phyloP scores from a whole-genome alignment of 2,888 invertebrate species.

The Dolichopus griseipennis region DNA sequence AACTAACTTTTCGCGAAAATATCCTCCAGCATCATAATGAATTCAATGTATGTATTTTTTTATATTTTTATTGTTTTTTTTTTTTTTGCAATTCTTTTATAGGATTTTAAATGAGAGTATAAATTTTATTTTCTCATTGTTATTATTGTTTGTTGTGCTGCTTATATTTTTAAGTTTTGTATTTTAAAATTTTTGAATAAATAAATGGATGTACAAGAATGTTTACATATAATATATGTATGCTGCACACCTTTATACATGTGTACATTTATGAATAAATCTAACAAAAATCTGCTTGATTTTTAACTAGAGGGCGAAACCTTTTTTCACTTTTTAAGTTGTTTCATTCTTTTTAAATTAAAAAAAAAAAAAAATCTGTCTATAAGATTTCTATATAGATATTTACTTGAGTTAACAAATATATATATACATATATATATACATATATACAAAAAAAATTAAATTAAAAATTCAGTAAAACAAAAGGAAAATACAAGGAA shows the following conservation, averaged over 20 bases:
- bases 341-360: neutral
- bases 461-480: neutral
- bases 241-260: neutral
- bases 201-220: neutral
- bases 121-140: neutral
- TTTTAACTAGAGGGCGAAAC: constrained; percentile 20
- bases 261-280: neutral
- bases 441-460: neutral
- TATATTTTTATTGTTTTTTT: too few relatives aligned
- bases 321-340: constrained; percentile 19
- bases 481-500: too few relatives aligned
- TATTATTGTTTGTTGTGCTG: neutral
- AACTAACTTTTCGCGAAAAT: neutral
- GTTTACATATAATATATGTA: neutral
- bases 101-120: neutral
- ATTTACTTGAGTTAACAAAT: neutral
- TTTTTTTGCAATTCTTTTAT: neutral
- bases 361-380: neutral
- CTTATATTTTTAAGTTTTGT: neutral
- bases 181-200: neutral
- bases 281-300: neutral
- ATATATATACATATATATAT: too few relatives aligned
- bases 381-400: neutral
- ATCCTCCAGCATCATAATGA: constrained; percentile 3
- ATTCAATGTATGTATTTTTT: neutral